Percentiles rank a stretch among this genome's conserved stretches.
Evolutionary conservation across 2,797 vertebrate genomes (phyloP).

Genomic region (Hozukius guyotensis): DNA sequence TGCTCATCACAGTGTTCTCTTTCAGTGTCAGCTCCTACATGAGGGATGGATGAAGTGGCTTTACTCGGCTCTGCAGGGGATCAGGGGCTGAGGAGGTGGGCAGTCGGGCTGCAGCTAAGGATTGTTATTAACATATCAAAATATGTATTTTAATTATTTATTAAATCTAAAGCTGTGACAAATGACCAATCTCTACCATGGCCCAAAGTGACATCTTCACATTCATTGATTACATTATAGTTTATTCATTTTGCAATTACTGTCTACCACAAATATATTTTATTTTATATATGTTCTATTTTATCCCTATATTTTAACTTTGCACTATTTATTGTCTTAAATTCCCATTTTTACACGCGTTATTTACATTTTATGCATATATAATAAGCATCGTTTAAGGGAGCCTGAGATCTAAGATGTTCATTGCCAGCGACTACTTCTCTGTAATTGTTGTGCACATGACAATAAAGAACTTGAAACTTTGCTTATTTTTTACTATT

Average conservation of each 20-base stretch:
- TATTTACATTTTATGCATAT: not conserved
- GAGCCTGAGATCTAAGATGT: not conserved
- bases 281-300: not conserved
- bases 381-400: not conserved
- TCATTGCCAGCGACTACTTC: not conserved
- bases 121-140: not conserved
- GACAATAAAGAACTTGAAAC: not conserved
- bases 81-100: not conserved
- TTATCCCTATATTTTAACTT: not conserved
- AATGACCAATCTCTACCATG: not conserved
- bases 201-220: not conserved
- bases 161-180: not conserved
- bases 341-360: not conserved
- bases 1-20: conserved; percentile 5
- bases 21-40: not conserved
- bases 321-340: not conserved
- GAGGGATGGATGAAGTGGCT: not conserved
- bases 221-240: not conserved
- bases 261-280: not conserved
- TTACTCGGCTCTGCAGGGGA: not conserved
- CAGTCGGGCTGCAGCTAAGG: not conserved
- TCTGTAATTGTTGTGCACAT: not conserved
- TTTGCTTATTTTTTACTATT: not conserved
- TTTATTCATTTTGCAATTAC: not conserved
- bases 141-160: not conserved